These are phyloP conservation scores for Chironomus tentans DNA, from an alignment of 2,888 invertebrate genomes.

Conservation along the genomic window DNA sequence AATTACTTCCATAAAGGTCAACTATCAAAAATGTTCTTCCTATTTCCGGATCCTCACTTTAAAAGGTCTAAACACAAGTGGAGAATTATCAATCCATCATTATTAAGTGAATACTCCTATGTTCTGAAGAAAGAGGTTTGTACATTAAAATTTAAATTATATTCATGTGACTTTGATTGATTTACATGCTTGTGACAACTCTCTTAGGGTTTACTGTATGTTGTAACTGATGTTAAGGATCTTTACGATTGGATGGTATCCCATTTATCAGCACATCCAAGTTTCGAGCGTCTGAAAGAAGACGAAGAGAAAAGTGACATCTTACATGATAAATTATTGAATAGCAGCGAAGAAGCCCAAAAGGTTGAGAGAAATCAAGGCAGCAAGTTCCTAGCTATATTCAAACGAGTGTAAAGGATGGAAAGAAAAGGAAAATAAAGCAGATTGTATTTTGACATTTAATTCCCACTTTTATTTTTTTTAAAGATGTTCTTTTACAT, in stretches of 20 bases:
- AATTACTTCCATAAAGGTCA: constrained; percentile 94
- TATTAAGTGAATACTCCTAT: constrained; percentile 96
- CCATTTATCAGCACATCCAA: constrained; percentile 82
- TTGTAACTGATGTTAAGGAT: constrained; percentile 95
- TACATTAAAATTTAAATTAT: too few species aligned
- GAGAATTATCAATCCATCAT: constrained; percentile 89
- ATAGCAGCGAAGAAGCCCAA: constrained; percentile 95
- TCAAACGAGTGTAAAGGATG: background rate
- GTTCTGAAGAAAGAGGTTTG: constrained; percentile 72
- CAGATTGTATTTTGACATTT: background rate
- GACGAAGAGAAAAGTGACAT: constrained; percentile 74
- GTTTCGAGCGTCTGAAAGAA: constrained; percentile 67
- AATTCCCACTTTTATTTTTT: background rate
- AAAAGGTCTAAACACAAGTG: constrained; percentile 98
- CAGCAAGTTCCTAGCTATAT: constrained; percentile 86
- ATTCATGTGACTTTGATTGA: too few species aligned
- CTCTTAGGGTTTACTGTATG: constrained; percentile 79
- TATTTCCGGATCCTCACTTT: constrained; percentile 99
- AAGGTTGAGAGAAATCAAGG: constrained; percentile 95
- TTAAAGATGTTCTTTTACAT: background rate
- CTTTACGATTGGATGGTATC: constrained; percentile 94
- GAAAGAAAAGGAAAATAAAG: background rate
- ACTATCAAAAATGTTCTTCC: constrained; percentile 94
- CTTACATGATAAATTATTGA: constrained; percentile 79
- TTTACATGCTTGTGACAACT: constrained; percentile 26